These are phyloP conservation scores for Thripadectes ignobilis DNA, from an alignment of 2,797 vertebrate species.

Conservation along the genomic window DNA sequence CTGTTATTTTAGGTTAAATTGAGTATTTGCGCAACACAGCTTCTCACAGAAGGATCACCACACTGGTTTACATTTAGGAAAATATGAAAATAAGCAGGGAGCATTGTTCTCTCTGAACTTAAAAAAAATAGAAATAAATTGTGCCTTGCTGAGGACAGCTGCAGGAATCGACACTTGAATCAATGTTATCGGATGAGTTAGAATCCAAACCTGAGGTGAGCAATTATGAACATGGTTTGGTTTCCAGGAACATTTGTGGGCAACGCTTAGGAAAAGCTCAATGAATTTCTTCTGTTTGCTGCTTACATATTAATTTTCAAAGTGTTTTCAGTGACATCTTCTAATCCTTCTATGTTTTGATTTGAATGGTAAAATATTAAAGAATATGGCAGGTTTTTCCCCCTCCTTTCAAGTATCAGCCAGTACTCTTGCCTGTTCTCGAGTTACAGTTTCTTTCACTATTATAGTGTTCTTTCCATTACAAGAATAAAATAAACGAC, in stretches of 20 bases:
- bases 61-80: slow-evolving; percentile 35
- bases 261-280: not conserved
- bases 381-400: not conserved
- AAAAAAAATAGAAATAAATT: not conserved
- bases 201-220: slow-evolving; percentile 99
- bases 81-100: slow-evolving; percentile 69
- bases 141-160: slow-evolving; percentile 70
- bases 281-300: not conserved
- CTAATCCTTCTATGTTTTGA: not conserved
- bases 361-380: not conserved
- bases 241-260: not conserved
- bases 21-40: slow-evolving; percentile 11
- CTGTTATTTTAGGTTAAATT: slow-evolving; percentile 69
- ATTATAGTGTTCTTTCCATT: not conserved
- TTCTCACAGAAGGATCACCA: slow-evolving; percentile 47
- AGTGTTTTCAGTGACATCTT: not conserved
- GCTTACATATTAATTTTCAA: not conserved
- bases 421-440: not conserved
- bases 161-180: slow-evolving; percentile 85
- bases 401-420: not conserved
- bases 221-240: not conserved
- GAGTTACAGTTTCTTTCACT: not conserved
- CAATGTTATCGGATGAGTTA: slow-evolving; percentile 99
- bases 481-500: not conserved
- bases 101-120: slow-evolving; percentile 52